Percentiles rank a stretch among this genome's conserved stretches.
phyloP scores from a whole-genome alignment of 2,113 vertebrate species.

The Bombycilla garrulus region DNA sequence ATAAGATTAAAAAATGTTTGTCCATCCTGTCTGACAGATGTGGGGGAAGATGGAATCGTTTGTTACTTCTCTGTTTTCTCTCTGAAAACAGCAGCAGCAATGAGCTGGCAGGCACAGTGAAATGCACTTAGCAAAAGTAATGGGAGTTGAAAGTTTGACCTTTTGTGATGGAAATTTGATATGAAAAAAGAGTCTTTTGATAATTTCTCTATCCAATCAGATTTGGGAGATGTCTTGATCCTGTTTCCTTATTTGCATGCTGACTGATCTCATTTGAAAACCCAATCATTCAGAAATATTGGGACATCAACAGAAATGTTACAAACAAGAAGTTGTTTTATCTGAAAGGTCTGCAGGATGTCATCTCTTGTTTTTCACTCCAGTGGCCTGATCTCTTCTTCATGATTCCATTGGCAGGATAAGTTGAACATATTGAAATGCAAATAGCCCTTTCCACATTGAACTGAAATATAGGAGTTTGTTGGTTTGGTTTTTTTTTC shows the following conservation, averaged over 20 bases:
- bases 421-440: conserved; percentile 31
- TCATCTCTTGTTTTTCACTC: conserved; percentile 52
- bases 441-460: conserved; percentile 24
- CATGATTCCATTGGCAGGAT: not conserved
- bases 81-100: not conserved
- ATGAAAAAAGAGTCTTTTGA: conserved; percentile 76
- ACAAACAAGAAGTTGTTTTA: conserved; percentile 38
- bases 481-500: not conserved
- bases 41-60: conserved; percentile 6
- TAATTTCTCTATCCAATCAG: conserved; percentile 80
- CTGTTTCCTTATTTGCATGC: conserved; percentile 78
- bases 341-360: conserved; percentile 46
- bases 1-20: conserved; percentile 1
- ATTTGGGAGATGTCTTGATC: conserved; percentile 76
- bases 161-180: conserved; percentile 83
- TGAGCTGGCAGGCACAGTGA: conserved; percentile 24
- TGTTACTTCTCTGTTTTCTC: not conserved
- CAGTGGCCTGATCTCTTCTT: conserved; percentile 41
- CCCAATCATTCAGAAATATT: conserved; percentile 64
- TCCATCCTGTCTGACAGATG: not conserved
- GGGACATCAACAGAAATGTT: conserved; percentile 1
- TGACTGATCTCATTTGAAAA: conserved; percentile 81
- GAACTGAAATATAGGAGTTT: not conserved
- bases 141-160: conserved; percentile 58
- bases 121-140: conserved; percentile 54